These are phyloP conservation scores for Dasypus novemcinctus DNA, from an alignment of 2,113 vertebrate genomes.

Conservation along the genomic window DNA sequence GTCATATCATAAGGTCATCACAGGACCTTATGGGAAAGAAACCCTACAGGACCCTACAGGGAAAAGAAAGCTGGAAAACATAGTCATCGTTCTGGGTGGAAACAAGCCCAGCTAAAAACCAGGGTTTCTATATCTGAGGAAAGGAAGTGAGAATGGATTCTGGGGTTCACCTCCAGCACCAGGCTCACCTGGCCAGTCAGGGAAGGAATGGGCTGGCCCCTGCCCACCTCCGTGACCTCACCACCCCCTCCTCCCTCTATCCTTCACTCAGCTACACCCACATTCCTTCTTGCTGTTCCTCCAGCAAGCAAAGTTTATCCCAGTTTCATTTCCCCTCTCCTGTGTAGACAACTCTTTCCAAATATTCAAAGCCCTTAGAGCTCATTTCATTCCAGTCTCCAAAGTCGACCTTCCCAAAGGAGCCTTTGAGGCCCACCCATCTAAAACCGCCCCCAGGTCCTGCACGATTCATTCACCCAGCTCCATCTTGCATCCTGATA, in stretches of 20 bases:
- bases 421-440: too few relatives aligned
- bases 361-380: neutral
- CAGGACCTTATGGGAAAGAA: too few relatives aligned
- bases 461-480: accelerated
- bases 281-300: neutral
- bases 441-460: accelerated
- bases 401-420: neutral
- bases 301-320: accelerated
- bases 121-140: neutral
- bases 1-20: neutral
- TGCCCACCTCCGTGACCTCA: neutral
- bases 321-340: neutral
- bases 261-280: neutral
- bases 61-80: neutral
- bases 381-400: neutral
- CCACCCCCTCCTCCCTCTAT: neutral
- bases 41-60: too few relatives aligned
- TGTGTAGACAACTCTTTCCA: too few relatives aligned
- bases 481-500: neutral
- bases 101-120: neutral
- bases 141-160: neutral
- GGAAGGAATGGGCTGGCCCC: neutral
- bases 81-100: neutral
- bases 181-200: too few relatives aligned
- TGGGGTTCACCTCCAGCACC: neutral